phyloP scores from a whole-genome alignment of 1,140 invertebrate species.

The Tribolium castaneum region DNA sequence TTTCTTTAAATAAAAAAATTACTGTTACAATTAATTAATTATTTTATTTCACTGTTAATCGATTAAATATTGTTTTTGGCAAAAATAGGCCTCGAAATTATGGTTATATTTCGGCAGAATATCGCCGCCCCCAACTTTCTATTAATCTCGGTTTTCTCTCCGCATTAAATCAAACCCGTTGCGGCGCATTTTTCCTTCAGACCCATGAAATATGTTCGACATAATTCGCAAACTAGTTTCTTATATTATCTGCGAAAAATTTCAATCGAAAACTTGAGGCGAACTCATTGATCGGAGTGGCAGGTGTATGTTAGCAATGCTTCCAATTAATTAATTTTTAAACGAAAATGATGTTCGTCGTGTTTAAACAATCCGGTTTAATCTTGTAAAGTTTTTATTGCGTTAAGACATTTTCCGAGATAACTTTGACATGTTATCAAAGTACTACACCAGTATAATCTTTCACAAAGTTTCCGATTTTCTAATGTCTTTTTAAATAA shows the following conservation, averaged over 20 bases:
- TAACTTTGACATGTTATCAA: slow-evolving; percentile 7
- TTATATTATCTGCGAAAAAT: slow-evolving; percentile 18
- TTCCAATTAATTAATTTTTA: slow-evolving; percentile 22
- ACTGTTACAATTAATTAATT: too few relatives aligned
- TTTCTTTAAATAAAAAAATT: too few relatives aligned
- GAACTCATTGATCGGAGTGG: neutral
- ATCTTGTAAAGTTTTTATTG: neutral
- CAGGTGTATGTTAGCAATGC: neutral
- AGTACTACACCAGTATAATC: slow-evolving; percentile 16
- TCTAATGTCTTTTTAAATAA: slow-evolving; percentile 32
- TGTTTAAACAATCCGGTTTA: neutral
- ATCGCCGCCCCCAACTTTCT: neutral
- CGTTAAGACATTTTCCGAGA: neutral
- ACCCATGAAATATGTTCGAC: slow-evolving; percentile 20
- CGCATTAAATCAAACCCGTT: slow-evolving; percentile 31
- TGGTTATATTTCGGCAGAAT: neutral
- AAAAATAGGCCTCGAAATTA: slow-evolving; percentile 7
- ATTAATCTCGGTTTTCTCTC: slow-evolving; percentile 16
- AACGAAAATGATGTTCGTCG: neutral
- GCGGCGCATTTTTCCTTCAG: slow-evolving; percentile 26
- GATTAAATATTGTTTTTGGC: neutral
- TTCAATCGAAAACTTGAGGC: neutral
- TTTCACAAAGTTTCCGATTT: neutral
- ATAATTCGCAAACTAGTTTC: slow-evolving; percentile 30
- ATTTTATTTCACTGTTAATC: too few relatives aligned